phyloP scores from a whole-genome alignment of 2,113 vertebrate genomes.

The Silurus meridionalis region DNA sequence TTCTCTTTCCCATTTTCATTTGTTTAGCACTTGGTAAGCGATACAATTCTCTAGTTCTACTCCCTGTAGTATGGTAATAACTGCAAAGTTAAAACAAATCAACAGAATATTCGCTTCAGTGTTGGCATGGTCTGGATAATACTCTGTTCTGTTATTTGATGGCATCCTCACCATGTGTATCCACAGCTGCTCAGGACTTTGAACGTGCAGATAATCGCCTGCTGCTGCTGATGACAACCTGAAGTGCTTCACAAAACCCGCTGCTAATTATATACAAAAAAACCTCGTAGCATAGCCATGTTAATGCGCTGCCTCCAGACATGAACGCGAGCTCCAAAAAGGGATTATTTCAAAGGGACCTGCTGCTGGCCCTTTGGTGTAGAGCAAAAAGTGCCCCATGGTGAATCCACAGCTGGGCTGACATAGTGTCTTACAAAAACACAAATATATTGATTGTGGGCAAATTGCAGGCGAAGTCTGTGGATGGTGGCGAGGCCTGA shows the following conservation, averaged over 20 bases:
- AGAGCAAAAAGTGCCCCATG: constrained; percentile 10
- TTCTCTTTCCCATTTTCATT: constrained; percentile 15
- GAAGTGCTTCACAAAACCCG: constrained; percentile 35
- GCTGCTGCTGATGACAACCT: constrained; percentile 18
- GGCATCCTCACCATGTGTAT: constrained; percentile 28
- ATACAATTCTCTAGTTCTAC: background rate
- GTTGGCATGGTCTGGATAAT: constrained; percentile 11
- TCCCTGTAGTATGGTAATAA: constrained; percentile 31
- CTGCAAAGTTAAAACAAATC: constrained; percentile 41
- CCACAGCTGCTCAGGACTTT: constrained; percentile 44
- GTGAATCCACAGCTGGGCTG: constrained; percentile 20
- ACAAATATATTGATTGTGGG: constrained; percentile 44
- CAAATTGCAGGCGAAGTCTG: constrained; percentile 13
- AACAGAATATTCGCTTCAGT: constrained; percentile 39
- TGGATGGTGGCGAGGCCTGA: constrained; percentile 9
- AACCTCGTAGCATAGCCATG: constrained; percentile 34
- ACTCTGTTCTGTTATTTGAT: constrained; percentile 35
- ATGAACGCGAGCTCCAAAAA: constrained; percentile 27
- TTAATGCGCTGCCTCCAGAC: constrained; percentile 43
- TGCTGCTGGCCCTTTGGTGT: background rate
- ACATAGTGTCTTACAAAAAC: constrained; percentile 27
- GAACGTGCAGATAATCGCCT: constrained; percentile 43
- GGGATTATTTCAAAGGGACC: constrained; percentile 22
- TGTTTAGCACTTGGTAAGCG: background rate
- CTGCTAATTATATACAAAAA: constrained; percentile 53